A percentile compares a stretch with the other conserved stretches of the same genome.
These are phyloP conservation scores for Choristoneura fumiferana DNA, from an alignment of 1,140 invertebrate genomes.

Conservation along the genomic window DNA sequence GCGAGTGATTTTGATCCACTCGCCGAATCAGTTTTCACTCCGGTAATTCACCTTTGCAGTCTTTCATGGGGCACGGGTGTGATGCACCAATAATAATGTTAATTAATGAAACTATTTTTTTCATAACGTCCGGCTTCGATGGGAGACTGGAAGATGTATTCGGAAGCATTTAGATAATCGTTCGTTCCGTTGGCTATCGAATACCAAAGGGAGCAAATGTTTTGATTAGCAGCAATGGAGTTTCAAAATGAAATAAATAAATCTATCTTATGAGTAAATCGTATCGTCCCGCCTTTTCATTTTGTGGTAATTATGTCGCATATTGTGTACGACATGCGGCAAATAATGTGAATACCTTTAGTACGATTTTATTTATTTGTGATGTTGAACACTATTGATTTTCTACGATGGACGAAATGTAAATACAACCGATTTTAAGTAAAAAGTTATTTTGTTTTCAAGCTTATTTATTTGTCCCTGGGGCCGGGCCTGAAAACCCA, in stretches of 20 bases:
- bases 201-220: slow-evolving; percentile 49
- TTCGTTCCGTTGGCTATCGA: slow-evolving; percentile 45
- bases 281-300: slow-evolving; percentile 66
- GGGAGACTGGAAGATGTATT: slow-evolving; percentile 39
- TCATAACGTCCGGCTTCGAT: slow-evolving; percentile 32
- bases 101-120: slow-evolving; percentile 18
- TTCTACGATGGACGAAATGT: slow-evolving; percentile 77
- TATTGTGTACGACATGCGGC: slow-evolving; percentile 69
- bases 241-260: slow-evolving; percentile 50
- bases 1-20: slow-evolving; percentile 43
- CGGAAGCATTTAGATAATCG: slow-evolving; percentile 57
- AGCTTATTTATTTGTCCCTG: slow-evolving; percentile 69
- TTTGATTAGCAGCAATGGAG: slow-evolving; percentile 50
- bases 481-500: slow-evolving; percentile 20
- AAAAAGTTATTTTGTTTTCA: slow-evolving; percentile 76
- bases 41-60: slow-evolving; percentile 30
- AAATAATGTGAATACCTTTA: slow-evolving; percentile 75
- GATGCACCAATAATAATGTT: slow-evolving; percentile 29
- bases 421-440: slow-evolving; percentile 78
- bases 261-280: slow-evolving; percentile 58
- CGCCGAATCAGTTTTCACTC: slow-evolving; percentile 42
- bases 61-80: slow-evolving; percentile 45
- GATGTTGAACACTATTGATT: slow-evolving; percentile 77
- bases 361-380: slow-evolving; percentile 77
- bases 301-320: slow-evolving; percentile 68